Evolutionary conservation across 2,888 invertebrate species (phyloP), one percentile per base, ranked within the genome.

Genomic region (Tipula vernalis): DNA sequence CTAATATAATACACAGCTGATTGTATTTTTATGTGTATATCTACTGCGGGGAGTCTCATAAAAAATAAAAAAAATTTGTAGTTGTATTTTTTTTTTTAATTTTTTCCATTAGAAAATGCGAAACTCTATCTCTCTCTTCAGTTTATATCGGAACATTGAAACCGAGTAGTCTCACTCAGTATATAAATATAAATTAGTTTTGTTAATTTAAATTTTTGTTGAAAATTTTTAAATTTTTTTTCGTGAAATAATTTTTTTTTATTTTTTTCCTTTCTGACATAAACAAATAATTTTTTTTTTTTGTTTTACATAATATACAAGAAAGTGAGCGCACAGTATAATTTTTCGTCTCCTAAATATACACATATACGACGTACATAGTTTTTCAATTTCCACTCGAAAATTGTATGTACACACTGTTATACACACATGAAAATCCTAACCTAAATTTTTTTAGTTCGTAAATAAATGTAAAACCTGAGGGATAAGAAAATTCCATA

Each of bases 91-190:
- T 84, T 84, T n/a, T 83, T 36, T 83, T 39, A 39, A 39, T 83
- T 36, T 85, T 85, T 85, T 85, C 44, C 85, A 42, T 85, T 85
- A 18, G 41, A 85, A 71, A 42, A 18, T 85, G 85, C 85, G 85
- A 42, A 85, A 85, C 85, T 15, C 42, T 85, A 3, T 85, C 85
- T 44, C 84, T 84, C 85, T 85, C 85, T 85, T 85, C 85, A 85
- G 85, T 85, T 85, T 42, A 85, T 85, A 42, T 85, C 85, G 85
- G 85, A 42, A 85, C 41, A 42, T 18, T 84, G 84, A 84, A 84
- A 84, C 42, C 42, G 85, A 15, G 85, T 85, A 28, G 85, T 85
- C 85, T 85, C 42, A 71, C 71, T 71, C 71, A 71, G 71, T 71
- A 28, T 57, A 57, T 83, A 83, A 1, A 84, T 8, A 84, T 84